Evolutionary conservation across 2,113 vertebrate genomes (phyloP), one percentile per base, ranked within the genome.

Genomic region (Centropus bengalensis): DNA sequence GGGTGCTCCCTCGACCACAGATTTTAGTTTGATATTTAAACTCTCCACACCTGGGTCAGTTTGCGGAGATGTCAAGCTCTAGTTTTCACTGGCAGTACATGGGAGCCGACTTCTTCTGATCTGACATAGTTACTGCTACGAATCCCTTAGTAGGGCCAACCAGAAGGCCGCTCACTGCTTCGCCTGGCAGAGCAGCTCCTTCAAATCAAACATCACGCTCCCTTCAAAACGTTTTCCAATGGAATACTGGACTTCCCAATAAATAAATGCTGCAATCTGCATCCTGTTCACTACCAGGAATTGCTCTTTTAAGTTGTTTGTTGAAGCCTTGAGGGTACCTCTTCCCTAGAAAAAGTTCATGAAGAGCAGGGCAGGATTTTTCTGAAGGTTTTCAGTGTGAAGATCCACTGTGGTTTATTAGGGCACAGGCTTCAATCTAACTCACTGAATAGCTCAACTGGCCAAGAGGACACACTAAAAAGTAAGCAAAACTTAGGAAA

Each of bases 401-500:
- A 80, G 67, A 74, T 32, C 19, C 26, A 24, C 45, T 38, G 33
- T 23, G 45, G 40, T 36, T 40, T 64, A 12, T 5, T 32, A 59
- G 0, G 14, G 38, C 10, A 51, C 0, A 0, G 20, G 38, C 47
- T 84, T 49, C 64, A 54, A 10, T n/a, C 32, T 8, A 84, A 18
- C 33, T 47, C 36, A 59, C 38, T 49, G 26, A 81, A 55, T 1
- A 80, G 16, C 5, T 62, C 33, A 49, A 66, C 0, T 38, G 45
- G 47, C 56, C 47, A 40, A 60, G 36, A 33, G 18, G 54, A 15
- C 24, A 82, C 22, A 16, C 14, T 44, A 52, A 62, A 15, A 12
- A 38, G 5, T 58, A 73, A 51, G 33, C 16, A 62, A 54, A 68
- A 78, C 32, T 23, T 8, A 5, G 24, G 38, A 67, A 66, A 88